A percentile compares a stretch with the other conserved stretches of the same genome.
Evolutionary conservation across 2,113 vertebrate genomes (phyloP).

Genomic region (Fregata magnificens): DNA sequence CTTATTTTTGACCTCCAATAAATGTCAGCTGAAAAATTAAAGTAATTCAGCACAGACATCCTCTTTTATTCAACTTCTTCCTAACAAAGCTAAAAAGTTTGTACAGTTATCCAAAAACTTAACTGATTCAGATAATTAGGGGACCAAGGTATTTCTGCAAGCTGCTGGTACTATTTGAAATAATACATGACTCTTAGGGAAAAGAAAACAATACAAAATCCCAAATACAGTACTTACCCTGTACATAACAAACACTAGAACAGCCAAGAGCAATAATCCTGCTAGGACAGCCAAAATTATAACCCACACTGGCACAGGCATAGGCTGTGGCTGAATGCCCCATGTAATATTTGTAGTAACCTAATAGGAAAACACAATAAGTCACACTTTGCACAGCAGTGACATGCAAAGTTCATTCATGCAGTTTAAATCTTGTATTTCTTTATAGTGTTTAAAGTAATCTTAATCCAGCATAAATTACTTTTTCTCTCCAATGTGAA

Average conservation of each 20-base stretch:
- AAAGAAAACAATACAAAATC: neutral
- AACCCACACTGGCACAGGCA: slow-evolving; percentile 91
- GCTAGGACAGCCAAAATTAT: slow-evolving; percentile 93
- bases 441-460: neutral
- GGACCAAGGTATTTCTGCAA: neutral
- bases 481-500: neutral
- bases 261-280: slow-evolving; percentile 89
- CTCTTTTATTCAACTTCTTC: neutral
- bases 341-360: slow-evolving; percentile 90
- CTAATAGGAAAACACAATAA: slow-evolving; percentile 60
- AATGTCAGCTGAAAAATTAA: neutral
- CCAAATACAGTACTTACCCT: slow-evolving; percentile 78
- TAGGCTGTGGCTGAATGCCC: slow-evolving; percentile 80
- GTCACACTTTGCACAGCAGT: neutral
- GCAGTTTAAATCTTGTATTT: neutral
- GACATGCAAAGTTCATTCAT: neutral
- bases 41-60: neutral
- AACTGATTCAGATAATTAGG: neutral
- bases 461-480: neutral
- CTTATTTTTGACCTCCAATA: neutral
- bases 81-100: neutral
- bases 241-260: slow-evolving; percentile 96
- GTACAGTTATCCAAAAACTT: neutral
- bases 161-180: neutral
- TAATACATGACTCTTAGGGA: neutral